These are phyloP conservation scores for Sciaenops ocellatus DNA, from an alignment of 2,797 vertebrate species.

Conservation along the genomic window DNA sequence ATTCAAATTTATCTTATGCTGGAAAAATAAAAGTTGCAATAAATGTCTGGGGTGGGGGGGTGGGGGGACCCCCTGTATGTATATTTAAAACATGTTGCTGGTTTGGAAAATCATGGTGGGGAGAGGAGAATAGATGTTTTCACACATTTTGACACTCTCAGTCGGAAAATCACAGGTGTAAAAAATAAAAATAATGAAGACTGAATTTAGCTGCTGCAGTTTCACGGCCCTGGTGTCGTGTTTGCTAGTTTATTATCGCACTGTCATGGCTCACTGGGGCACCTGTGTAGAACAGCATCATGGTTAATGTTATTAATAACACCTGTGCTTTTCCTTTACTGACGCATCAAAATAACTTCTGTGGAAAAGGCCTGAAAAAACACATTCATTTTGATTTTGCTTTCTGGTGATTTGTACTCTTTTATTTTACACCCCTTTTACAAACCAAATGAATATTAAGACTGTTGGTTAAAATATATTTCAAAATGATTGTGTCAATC, in stretches of 20 bases:
- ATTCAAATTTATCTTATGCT: conserved; percentile 72
- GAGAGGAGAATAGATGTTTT: background rate
- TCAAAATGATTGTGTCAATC: background rate
- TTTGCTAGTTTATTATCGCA: background rate
- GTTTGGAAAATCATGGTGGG: background rate
- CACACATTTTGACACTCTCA: background rate
- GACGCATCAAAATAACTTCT: background rate
- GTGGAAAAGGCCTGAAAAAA: background rate
- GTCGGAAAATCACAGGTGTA: background rate
- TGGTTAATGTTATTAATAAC: background rate
- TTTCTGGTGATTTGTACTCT: background rate
- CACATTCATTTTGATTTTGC: background rate
- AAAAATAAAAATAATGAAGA: background rate
- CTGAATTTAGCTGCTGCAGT: background rate
- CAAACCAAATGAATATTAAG: background rate
- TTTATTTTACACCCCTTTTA: background rate
- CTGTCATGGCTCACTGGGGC: background rate
- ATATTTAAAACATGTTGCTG: conserved; percentile 33
- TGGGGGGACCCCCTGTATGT: conserved; percentile 11
- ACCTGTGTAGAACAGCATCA: background rate
- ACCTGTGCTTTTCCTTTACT: background rate
- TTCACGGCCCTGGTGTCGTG: background rate
- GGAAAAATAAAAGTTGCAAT: conserved; percentile 76
- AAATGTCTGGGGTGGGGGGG: conserved; percentile 53
- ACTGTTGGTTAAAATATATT: background rate